Evolutionary conservation across 2,113 vertebrate species (phyloP), one percentile per base, ranked within the genome.

Genomic region (Alethe diademata): DNA sequence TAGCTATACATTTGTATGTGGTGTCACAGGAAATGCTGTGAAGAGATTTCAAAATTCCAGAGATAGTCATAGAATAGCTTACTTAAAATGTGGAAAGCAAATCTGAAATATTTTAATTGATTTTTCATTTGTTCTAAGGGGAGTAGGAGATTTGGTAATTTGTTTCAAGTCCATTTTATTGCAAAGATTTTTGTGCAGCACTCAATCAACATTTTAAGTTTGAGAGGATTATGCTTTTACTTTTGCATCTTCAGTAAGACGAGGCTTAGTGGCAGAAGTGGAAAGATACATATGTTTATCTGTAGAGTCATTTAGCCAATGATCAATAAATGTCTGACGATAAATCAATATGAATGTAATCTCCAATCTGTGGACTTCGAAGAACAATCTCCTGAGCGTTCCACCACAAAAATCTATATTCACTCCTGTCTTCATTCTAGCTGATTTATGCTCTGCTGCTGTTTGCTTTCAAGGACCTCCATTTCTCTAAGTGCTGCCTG

Each of bases 341-440:
- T 95, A 96, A 92, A 92, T 98, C 93, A 89, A 86, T 97, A 73
- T 14, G 93, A 93, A 87, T 62, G 88, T 95, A 93, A 97, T 96
- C 94, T 97, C 94, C 95, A 95, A 96, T 94, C 92, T 96, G 84
- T 92, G 85, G 73, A 86, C 95, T 97, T 97, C 69, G 70, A 94
- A 95, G 96, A 98, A 96, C 78, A 79, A 94, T 97, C 95, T 97
- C 93, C 81, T 88, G 90, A 96, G 95, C 47, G 6, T 96, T 97
- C 95, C 90, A 96, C 91, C 88, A 94, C 93, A 96, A 93, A 89
- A 97, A 98, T 97, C 96, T 85, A 96, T 97, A 97, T 93, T 87
- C 78, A 65, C 78, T 64, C 87, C 80, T 97, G 36, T 95, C 89
- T 92, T 93, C 92, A 92, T 95, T 93, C 80, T 36, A 25, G 64